Conservation (phyloP, 2,888 invertebrate genomes). For the Amphipoea lucens region DNA sequence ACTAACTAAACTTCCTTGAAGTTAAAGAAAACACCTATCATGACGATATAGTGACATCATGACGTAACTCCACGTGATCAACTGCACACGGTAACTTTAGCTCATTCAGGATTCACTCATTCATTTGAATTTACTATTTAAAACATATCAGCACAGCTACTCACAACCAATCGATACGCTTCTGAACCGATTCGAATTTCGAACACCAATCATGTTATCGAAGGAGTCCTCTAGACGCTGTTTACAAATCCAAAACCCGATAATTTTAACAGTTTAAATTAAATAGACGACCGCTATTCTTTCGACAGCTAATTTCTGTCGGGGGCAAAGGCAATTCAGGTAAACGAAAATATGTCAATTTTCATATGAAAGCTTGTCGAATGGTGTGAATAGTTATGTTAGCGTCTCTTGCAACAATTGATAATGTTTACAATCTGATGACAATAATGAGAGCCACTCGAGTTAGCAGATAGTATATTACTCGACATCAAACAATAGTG, state of each 20-base stretch:
- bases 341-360: too few species aligned
- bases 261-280: too few species aligned
- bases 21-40: conserved; percentile 19
- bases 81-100: background rate
- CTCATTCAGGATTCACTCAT: conserved; percentile 21
- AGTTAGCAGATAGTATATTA: background rate
- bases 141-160: background rate
- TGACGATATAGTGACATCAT: conserved; percentile 4
- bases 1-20: conserved; percentile 43
- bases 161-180: background rate
- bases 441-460: background rate
- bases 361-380: too few species aligned
- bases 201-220: background rate
- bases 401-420: background rate
- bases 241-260: background rate
- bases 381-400: too few species aligned
- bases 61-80: conserved; percentile 39
- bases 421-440: background rate
- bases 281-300: too few species aligned
- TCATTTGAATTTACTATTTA: conserved; percentile 4
- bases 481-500: conserved; percentile 18
- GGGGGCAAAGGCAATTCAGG: too few species aligned
- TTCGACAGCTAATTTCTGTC: too few species aligned
- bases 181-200: too few species aligned
- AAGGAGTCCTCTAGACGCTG: background rate